Conservation (phyloP, 2,797 vertebrate species). For the Thamnophis elegans region DNA sequence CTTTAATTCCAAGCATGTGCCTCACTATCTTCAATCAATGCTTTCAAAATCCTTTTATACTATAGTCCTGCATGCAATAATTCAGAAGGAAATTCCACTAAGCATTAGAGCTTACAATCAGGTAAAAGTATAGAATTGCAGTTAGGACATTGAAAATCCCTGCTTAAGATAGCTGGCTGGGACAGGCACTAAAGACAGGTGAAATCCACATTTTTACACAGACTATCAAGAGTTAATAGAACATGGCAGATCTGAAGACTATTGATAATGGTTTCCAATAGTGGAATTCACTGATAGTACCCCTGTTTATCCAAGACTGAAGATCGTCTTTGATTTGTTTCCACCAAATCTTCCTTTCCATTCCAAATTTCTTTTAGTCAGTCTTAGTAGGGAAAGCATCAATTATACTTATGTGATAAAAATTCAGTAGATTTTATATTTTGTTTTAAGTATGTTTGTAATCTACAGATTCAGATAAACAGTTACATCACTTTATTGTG, state of each 20-base stretch:
- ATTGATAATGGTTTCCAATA: neutral
- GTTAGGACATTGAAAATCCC: neutral
- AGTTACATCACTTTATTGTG: neutral
- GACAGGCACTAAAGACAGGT: neutral
- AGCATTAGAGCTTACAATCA: neutral
- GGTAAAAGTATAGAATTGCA: neutral
- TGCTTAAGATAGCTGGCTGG: neutral
- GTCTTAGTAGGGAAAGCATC: neutral
- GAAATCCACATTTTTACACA: neutral
- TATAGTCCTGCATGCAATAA: neutral
- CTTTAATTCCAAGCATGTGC: neutral
- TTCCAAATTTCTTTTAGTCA: neutral
- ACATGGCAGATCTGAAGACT: neutral
- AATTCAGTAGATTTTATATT: neutral
- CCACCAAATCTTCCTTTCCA: neutral
- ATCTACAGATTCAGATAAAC: neutral
- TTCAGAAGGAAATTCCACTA: neutral
- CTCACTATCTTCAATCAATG: neutral
- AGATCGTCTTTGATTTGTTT: neutral
- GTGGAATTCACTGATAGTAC: neutral
- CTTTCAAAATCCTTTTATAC: neutral
- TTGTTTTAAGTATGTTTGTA: neutral
- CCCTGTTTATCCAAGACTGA: neutral
- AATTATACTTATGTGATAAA: neutral
- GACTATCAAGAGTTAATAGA: neutral